Conservation (phyloP, 2,113 vertebrate species). For the Zosterops borbonicus region DNA sequence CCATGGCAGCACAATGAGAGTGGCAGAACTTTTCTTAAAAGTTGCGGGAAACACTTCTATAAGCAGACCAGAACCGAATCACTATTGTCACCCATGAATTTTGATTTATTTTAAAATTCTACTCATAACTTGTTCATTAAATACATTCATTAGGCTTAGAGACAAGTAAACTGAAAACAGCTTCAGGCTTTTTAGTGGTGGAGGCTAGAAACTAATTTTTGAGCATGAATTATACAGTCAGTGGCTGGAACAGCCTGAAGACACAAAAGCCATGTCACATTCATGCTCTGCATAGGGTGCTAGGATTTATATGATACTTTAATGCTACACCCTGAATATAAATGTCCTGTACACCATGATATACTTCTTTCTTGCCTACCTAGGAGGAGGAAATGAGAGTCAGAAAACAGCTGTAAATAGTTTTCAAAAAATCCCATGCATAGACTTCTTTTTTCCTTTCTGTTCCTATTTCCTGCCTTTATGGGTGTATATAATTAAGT, state of each 20-base stretch:
- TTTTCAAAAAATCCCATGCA: not conserved
- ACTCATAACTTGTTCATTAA: not conserved
- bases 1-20: not conserved
- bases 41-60: not conserved
- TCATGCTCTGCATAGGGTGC: not conserved
- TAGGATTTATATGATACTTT: not conserved
- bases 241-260: not conserved
- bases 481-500: not conserved
- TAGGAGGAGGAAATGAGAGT: not conserved
- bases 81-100: not conserved
- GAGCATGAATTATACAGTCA: not conserved
- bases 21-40: not conserved
- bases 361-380: not conserved
- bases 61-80: not conserved
- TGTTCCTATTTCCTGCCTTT: not conserved
- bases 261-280: not conserved
- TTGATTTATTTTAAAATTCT: not conserved
- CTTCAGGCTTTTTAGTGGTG: not conserved
- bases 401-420: not conserved
- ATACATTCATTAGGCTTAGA: not conserved
- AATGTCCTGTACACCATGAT: not conserved
- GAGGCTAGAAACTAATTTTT: not conserved
- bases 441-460: not conserved
- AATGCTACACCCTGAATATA: not conserved
- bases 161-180: not conserved